Percentiles rank a stretch among this genome's conserved stretches.
Conservation (phyloP, 2,113 vertebrate species). For the Amazona vittata region DNA sequence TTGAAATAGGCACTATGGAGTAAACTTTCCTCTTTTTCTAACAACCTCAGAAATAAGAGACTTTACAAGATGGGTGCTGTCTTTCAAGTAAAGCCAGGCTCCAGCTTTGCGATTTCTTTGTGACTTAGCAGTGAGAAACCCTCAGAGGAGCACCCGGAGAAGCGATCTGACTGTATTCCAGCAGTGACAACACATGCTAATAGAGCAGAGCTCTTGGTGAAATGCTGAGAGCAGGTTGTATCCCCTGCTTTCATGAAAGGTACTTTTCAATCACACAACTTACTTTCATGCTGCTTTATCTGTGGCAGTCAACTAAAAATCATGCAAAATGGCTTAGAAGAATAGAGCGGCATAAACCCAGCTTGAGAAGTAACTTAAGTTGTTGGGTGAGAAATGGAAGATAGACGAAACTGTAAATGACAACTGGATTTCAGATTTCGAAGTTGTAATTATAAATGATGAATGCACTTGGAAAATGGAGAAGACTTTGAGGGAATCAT, state of each 20-base stretch:
- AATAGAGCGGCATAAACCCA: background rate
- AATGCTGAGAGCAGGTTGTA: background rate
- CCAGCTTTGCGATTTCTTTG: background rate
- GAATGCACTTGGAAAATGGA: background rate
- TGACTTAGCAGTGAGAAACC: background rate
- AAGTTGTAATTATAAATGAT: background rate
- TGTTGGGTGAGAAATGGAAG: background rate
- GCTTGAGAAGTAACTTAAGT: background rate
- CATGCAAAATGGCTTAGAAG: background rate
- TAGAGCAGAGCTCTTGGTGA: background rate
- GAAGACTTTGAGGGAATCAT: background rate
- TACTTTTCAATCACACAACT: background rate
- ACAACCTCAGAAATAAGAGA: background rate
- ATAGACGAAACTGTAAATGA: background rate
- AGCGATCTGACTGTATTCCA: background rate
- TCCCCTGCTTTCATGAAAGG: background rate
- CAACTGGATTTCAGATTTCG: background rate
- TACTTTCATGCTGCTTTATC: background rate
- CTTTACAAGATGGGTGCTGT: background rate
- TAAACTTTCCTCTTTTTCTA: background rate
- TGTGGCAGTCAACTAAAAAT: background rate
- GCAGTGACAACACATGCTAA: slow-evolving; percentile 17
- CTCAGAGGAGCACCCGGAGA: background rate
- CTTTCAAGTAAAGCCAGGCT: background rate
- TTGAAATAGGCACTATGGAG: background rate